phyloP scores from a whole-genome alignment of 2,113 vertebrate species.

The Istiophorus platypterus region DNA sequence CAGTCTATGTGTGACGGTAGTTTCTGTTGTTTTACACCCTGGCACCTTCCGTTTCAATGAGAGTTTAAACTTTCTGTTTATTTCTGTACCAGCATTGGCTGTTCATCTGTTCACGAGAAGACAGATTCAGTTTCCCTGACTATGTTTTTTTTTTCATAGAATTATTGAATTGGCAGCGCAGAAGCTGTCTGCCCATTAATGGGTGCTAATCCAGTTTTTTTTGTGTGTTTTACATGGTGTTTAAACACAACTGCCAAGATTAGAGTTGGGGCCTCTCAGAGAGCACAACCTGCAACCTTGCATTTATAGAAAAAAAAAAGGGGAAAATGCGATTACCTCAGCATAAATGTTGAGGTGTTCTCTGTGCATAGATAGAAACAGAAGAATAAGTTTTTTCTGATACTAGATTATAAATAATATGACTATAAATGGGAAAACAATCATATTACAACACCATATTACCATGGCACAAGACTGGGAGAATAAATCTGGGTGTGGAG shows the following conservation, averaged over 20 bases:
- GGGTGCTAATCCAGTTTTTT: constrained; percentile 33
- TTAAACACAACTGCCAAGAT: constrained; percentile 33
- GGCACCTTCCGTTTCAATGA: constrained; percentile 65
- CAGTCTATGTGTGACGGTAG: constrained; percentile 48
- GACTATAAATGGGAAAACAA: neutral
- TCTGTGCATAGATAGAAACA: no score
- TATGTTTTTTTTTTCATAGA: constrained; percentile 61
- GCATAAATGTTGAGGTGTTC: neutral
- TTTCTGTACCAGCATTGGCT: constrained; percentile 54
- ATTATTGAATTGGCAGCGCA: constrained; percentile 53
- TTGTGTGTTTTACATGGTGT: constrained; percentile 33
- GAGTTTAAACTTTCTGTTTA: constrained; percentile 56
- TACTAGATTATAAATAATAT: neutral
- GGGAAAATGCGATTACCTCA: neutral
- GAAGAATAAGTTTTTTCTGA: neutral
- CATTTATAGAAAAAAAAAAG: neutral
- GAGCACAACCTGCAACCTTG: constrained; percentile 3
- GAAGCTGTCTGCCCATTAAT: constrained; percentile 32
- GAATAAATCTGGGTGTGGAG: neutral
- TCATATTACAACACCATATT: neutral
- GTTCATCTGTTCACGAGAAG: constrained; percentile 39
- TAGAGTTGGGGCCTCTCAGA: neutral
- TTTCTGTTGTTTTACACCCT: constrained; percentile 66
- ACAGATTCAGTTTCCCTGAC: constrained; percentile 57
- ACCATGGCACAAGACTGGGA: neutral